Evolutionary conservation across 1,140 invertebrate species (phyloP), one percentile per base, ranked within the genome.

Genomic region (Cotesia vestalis): DNA sequence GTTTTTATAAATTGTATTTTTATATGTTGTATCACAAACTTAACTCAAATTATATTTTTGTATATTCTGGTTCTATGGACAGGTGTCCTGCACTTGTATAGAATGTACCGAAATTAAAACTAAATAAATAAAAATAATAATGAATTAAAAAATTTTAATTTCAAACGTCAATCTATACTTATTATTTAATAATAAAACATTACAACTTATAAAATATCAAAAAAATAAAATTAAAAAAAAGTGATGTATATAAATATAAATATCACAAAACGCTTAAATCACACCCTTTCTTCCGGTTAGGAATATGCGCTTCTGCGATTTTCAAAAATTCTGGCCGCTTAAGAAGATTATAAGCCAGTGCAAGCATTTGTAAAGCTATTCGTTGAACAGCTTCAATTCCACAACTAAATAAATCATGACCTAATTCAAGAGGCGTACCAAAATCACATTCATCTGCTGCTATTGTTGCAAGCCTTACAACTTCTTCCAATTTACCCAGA

Each of bases 401-500:
- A 78, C 90, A 94, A 72, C 89, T 91, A 80, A 98, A 95, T 14
- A 98, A 82, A 85, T 96, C 91, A 46, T 96, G 90, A 0, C 95
- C 96, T 35, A 96, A 86, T 86, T 98, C 96, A 1, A 98, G 80
- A 4, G 94, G 93, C 63, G 94, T 96, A 0, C 96, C 96, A 88
- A 96, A 97, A 84, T 98, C 96, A 83, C 94, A 96, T 84, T 98
- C 96, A 83, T 98, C 96, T 73, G 94, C 92, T 1, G 96, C 95
- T 84, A 96, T 96, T 79, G 91, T 94, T 5, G 94, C 91, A 77
- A 90, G 91, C 51, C 92, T 94, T 35, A 96, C 90, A 6, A 96
- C 84, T 76, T 93, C 92, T 76, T 96, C 92, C 3, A 98, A 81
- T 6, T 91, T 88, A 70, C 88, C 90, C 73, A 88, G 84, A 76